Conservation (phyloP, 2,888 invertebrate species). For the Strigamia crassipes region DNA sequence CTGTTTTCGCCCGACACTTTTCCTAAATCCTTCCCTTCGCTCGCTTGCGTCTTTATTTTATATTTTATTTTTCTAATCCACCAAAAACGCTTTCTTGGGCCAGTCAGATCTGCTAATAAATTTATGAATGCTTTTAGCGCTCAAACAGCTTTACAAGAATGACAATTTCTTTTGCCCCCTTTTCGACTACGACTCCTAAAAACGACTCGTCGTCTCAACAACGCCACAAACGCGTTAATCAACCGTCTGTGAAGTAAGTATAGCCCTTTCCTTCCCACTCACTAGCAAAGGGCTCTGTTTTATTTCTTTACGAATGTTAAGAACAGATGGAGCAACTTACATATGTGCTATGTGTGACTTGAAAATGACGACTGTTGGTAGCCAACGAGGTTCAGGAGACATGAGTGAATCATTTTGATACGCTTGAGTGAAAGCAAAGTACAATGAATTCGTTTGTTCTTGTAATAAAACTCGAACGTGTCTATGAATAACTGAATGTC, state of each 20-base stretch:
- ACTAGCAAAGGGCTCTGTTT: conserved; percentile 11
- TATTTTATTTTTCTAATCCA: conserved; percentile 44
- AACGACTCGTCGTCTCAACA: conserved; percentile 21
- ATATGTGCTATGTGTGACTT: neutral
- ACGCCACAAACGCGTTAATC: conserved; percentile 21
- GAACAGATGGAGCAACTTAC: conserved; percentile 21
- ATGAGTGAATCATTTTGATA: conserved; percentile 10
- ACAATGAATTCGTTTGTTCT: conserved; percentile 16
- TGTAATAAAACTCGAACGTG: conserved; percentile 5
- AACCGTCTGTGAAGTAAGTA: conserved; percentile 16
- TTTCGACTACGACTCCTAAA: neutral
- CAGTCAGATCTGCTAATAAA: conserved; percentile 47
- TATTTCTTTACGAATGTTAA: neutral
- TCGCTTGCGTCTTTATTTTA: neutral
- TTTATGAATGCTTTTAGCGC: conserved; percentile 46
- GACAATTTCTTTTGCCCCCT: conserved; percentile 10
- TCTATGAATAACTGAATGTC: neutral
- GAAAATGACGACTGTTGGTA: neutral
- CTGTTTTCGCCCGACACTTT: conserved; percentile 21
- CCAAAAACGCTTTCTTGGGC: conserved; percentile 44
- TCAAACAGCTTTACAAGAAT: conserved; percentile 39
- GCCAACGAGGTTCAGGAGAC: neutral
- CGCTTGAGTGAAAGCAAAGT: neutral
- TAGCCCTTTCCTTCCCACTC: neutral
- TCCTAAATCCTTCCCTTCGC: conserved; percentile 15